A percentile compares a stretch with the other conserved stretches of the same genome.
These are phyloP conservation scores for Melozone crissalis DNA, from an alignment of 2,113 vertebrate species.

Conservation along the genomic window DNA sequence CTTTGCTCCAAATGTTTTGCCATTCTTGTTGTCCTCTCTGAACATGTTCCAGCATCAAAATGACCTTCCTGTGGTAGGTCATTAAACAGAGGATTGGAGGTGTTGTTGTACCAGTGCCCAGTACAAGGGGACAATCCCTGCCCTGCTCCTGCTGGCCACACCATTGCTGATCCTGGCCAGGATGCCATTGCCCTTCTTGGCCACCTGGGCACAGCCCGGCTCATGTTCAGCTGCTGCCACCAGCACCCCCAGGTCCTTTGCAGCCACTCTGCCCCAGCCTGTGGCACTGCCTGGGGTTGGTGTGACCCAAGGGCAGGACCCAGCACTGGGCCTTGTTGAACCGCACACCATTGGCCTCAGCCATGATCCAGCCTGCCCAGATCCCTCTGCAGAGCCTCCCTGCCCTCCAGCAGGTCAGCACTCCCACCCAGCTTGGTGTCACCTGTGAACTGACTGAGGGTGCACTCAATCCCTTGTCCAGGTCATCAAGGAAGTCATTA, in stretches of 20 bases:
- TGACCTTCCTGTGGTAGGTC: no score
- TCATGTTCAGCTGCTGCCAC: background rate
- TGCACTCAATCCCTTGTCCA: fast-evolving
- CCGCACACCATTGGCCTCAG: fast-evolving
- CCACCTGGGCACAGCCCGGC: background rate
- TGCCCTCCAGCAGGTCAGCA: background rate
- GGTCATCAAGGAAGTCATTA: fast-evolving
- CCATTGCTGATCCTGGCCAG: background rate
- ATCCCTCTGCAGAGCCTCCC: background rate
- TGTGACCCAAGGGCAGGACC: background rate
- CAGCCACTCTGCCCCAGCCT: background rate
- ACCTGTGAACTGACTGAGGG: background rate
- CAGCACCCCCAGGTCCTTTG: background rate
- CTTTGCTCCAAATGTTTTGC: background rate
- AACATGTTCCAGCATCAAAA: background rate
- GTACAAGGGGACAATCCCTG: background rate
- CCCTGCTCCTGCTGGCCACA: background rate
- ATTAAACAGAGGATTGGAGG: background rate
- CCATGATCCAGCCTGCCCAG: background rate
- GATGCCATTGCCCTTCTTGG: background rate
- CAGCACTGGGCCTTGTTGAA: background rate
- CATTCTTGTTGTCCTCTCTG: background rate
- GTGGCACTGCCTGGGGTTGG: fast-evolving
- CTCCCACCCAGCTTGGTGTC: background rate
- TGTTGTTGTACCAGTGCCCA: fast-evolving